Conservation (phyloP, 1,140 invertebrate genomes). For the Musca domestica region DNA sequence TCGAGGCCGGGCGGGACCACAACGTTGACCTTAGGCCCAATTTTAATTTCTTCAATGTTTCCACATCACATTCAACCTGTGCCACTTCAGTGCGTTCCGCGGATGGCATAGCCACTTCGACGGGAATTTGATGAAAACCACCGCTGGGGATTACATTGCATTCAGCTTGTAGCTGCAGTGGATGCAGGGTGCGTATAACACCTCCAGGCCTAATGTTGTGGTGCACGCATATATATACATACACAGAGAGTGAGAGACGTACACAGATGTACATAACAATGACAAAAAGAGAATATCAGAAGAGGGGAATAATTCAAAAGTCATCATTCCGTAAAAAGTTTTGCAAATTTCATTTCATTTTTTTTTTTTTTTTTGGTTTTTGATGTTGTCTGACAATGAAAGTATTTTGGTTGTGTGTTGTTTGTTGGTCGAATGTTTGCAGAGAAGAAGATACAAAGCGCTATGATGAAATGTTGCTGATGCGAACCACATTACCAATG, state of each 20-base stretch:
- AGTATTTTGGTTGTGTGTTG: too few relatives aligned
- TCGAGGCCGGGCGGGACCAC: slow-evolving; percentile 64
- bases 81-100: slow-evolving; percentile 58
- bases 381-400: too few relatives aligned
- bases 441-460: too few relatives aligned
- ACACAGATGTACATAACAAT: too few relatives aligned
- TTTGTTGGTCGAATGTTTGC: too few relatives aligned
- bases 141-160: slow-evolving; percentile 32
- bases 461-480: too few relatives aligned
- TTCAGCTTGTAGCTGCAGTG: slow-evolving; percentile 56
- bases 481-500: too few relatives aligned
- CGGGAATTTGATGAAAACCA: slow-evolving; percentile 43
- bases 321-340: too few relatives aligned
- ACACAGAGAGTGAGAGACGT: not conserved
- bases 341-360: too few relatives aligned
- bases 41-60: slow-evolving; percentile 73
- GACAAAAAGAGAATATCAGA: too few relatives aligned
- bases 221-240: not conserved
- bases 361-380: too few relatives aligned
- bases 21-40: slow-evolving; percentile 68
- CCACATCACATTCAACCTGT: slow-evolving; percentile 72
- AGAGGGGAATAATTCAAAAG: too few relatives aligned
- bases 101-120: slow-evolving; percentile 50
- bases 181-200: slow-evolving; percentile 60
- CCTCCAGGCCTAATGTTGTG: slow-evolving; percentile 55